Conservation (phyloP, 2,888 invertebrate species). For the Lasioglossum zephyrum region DNA sequence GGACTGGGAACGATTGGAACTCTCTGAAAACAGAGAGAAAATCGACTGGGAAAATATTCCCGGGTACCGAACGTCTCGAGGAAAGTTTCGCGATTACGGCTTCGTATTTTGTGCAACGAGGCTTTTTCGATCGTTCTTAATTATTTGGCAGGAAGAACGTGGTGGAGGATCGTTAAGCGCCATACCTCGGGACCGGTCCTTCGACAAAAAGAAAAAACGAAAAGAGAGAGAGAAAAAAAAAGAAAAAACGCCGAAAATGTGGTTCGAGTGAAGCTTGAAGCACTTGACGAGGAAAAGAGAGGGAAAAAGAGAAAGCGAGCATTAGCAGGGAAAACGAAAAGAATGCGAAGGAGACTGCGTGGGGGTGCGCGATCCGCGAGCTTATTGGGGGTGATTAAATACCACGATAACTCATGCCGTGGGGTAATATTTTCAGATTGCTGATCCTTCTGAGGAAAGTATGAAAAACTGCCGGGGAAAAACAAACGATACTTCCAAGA, state of each 20-base stretch:
- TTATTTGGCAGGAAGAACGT: conserved; percentile 66
- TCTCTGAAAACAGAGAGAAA: not conserved
- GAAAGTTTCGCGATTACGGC: conserved; percentile 48
- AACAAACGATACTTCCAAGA: not conserved
- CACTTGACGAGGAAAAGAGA: conserved; percentile 9
- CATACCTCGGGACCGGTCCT: conserved; percentile 22
- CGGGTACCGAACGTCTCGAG: conserved; percentile 2
- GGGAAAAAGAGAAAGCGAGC: conserved; percentile 32
- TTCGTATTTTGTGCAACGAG: conserved; percentile 48
- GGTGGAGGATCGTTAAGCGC: conserved; percentile 61
- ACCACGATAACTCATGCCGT: conserved; percentile 78
- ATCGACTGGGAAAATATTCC: conserved; percentile 37
- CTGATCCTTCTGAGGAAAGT: conserved; percentile 66
- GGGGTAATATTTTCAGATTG: conserved; percentile 80
- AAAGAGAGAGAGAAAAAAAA: conserved; percentile 10
- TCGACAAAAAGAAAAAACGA: conserved; percentile 2
- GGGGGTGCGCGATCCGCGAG: conserved; percentile 63
- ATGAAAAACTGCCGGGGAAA: not conserved
- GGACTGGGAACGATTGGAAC: not conserved
- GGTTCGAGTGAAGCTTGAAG: conserved; percentile 14
- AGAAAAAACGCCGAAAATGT: conserved; percentile 50
- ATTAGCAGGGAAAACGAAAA: conserved; percentile 28
- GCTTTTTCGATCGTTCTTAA: conserved; percentile 66
- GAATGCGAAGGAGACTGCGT: conserved; percentile 15
- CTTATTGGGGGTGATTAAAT: conserved; percentile 81